Base-by-base conservation (phyloP, 2,797 vertebrate species). In the Galagoides demidoff region DNA sequence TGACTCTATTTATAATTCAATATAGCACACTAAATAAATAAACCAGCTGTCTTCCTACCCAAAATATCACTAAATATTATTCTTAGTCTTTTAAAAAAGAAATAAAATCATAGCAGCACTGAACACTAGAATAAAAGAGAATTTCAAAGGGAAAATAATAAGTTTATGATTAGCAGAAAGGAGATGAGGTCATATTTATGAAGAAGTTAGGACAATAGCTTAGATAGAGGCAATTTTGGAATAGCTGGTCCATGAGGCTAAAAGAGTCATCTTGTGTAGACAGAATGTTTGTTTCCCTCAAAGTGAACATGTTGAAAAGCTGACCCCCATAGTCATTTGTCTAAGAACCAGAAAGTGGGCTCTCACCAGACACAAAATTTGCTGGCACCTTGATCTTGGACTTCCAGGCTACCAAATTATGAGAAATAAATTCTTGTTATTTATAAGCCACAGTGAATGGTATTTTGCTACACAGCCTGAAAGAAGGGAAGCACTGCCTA, bases 41-140 rank as follows among this genome's bases (percentile, higher is more conserved):
- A 19, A 93, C 43, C 14, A 9, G 23, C 6, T 87, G 93, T 29
- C 39, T 76, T 94, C 85, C 34, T 16, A 63, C 82, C 14, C 29
- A 34, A 81, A 78, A 85, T 68, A 14, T 88, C 25, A 73, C n/a
- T 84, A 59, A 95, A 49, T 86, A 52, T 14, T 16, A 16, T 16
- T 52, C 4, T 52, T 52, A 16, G 1, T 16, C 16, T 52, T 52
- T 52, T 16, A 45, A 12, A 89, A 89, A 78, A 23, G 49, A 89
- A 83, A 68, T n/a, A 63, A 94, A 94, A 92, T 85, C 34, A 83
- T 25, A 63, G 23, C 34, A 90, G 77, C 2, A 86, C 17, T 52
- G 68, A 91, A 49, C 39, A 31, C 7, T 84, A 68, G 59, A 55
- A 82, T 85, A 78, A 6, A 84, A 70, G 37, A 87, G 29, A 84